Evolutionary conservation across 2,113 vertebrate species (phyloP), one percentile per base, ranked within the genome.

Genomic region (Cyphomyrus discorhynchus): DNA sequence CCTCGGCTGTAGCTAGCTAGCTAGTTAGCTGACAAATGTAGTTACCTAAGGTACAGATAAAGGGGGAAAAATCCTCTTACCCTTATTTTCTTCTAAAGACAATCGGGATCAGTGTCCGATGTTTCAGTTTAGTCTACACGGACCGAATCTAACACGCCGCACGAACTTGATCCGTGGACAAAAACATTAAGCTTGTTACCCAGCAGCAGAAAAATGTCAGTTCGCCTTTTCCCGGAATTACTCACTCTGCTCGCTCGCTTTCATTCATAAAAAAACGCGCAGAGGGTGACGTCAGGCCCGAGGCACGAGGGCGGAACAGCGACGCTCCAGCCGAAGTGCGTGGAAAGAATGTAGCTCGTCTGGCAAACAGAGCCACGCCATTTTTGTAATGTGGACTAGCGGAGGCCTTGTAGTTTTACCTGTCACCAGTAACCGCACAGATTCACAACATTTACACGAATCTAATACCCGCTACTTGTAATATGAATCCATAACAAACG

Each of bases 191-290:
- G 39, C 45, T 47, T 11, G 82, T 42, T 47, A 24, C 45, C 46
- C 50, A 89, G 24, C 91, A 93, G 94, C 93, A 94, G 94, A 93
- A 94, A 94, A 94, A 95, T 94, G 94, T 95, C 94, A 95, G 94
- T 94, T 95, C 95, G 95, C 95, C 95, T 96, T 95, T 96, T 96
- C 96, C 96, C 94, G 96, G 96, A 96, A 96, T 96, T 95, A 95
- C 95, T 96, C 94, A 91, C 93, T 80, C 93, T 80, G 92, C 94
- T 95, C 95, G 94, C 95, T 96, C 62, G n/a, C 96, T 96, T 96
- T 96, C 96, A 96, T 95, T 87, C 85, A 87, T 87, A 53, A 96
- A 96, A 96, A 96, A 96, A 96, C 95, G 95, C 94, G 92, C 93
- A 92, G 92, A 94, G 92, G 92, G 94, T 96, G 96, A 96, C 96